Evolutionary conservation across 2,888 invertebrate species (phyloP), one percentile per base, ranked within the genome.

Genomic region (Macaria liturata): DNA sequence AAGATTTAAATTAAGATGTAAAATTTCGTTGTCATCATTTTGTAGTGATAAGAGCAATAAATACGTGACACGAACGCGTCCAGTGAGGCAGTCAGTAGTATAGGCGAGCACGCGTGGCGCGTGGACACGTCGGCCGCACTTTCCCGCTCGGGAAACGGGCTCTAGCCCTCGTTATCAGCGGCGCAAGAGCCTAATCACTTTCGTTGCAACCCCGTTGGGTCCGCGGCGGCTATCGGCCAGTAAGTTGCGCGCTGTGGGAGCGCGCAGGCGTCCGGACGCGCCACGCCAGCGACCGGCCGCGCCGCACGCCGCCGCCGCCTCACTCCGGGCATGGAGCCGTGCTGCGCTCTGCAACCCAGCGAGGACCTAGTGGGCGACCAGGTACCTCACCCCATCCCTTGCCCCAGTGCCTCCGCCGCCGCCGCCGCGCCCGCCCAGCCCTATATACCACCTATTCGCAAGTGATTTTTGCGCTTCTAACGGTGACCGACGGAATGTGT

Each of bases 361-460:
- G 90, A 90, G 88, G 88, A 90, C 84, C 84, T 87, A 71, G 83
- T 80, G 87, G 91, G 91, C 81, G 91, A 91, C 88, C 91, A 91
- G 91, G 91, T 91, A 88, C 82, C 69, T 62, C 64, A 65, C 61
- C 49, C 50, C 57, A 20, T 20, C 64, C 51, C 47, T 62, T 66
- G 61, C 54, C 37, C 32, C 57, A 51, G 52, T 64, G 54, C 59
- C 44, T 32, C 49, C 49, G 4, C 4, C 49, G 39, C 40, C 40
- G 32, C 42, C 9, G 9, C 8, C 42, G 42, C 42, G 4, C 31
- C 31, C 4, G 31, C 32, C 5, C 42, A 20, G 43, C 46, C 61
- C 54, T 49, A 57, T 46, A 57, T 37, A 37, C 4, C 7, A 37
- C 34, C 42, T 63, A 55, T 60, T 57, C 62, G 59, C 55, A 59